phyloP scores from a whole-genome alignment of 2,113 vertebrate species.

The Asarcornis scutulata region DNA sequence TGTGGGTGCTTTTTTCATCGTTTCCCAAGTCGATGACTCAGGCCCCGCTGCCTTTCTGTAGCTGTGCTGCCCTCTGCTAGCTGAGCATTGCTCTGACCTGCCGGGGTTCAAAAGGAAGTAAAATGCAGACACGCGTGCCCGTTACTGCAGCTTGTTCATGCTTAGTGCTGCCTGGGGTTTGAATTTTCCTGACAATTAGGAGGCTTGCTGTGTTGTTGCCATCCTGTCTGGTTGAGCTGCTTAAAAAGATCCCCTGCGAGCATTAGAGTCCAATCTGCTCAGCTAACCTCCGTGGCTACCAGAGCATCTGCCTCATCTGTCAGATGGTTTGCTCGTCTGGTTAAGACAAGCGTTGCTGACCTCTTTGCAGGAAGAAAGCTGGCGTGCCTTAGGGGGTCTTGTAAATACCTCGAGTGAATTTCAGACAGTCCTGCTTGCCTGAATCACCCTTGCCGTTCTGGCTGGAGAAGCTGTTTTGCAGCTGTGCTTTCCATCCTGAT shows the following conservation, averaged over 20 bases:
- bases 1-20: not conserved
- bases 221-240: conserved; percentile 10
- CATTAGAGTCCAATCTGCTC: conserved; percentile 32
- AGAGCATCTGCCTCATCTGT: conserved; percentile 12
- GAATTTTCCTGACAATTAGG: conserved; percentile 50
- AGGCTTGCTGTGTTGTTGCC: conserved; percentile 24
- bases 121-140: not conserved
- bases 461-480: not conserved
- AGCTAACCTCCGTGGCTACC: conserved; percentile 30
- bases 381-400: not conserved
- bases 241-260: conserved; percentile 18
- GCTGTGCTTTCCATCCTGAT: not conserved
- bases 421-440: not conserved
- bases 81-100: not conserved
- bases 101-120: not conserved
- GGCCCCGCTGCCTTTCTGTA: not conserved
- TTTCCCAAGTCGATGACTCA: not conserved
- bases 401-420: not conserved
- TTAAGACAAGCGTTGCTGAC: conserved; percentile 41
- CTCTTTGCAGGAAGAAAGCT: not conserved
- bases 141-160: not conserved
- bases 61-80: not conserved
- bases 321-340: conserved; percentile 13
- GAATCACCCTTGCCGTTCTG: not conserved
- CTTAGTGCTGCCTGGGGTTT: not conserved